These are phyloP conservation scores for Neomicropteryx cornuta DNA, from an alignment of 1,140 invertebrate genomes.

Conservation along the genomic window DNA sequence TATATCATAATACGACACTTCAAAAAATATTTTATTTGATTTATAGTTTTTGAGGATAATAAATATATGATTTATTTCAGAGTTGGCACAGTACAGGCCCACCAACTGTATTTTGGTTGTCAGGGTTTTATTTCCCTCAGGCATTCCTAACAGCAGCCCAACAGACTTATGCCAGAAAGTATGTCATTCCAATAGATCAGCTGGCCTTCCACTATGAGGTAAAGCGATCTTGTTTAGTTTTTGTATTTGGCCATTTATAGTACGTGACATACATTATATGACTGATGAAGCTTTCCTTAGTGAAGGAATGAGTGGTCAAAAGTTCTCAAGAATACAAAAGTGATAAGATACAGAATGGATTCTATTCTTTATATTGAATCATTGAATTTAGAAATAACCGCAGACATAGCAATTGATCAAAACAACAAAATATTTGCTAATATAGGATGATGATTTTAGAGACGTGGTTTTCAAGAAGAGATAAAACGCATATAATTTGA, in stretches of 20 bases:
- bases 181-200: constrained; percentile 83
- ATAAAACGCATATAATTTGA: too few relatives aligned
- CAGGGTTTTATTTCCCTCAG: constrained; percentile 93
- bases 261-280: too few relatives aligned
- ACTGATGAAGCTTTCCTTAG: too few relatives aligned
- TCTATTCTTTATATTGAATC: too few relatives aligned
- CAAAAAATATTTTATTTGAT: constrained; percentile 6
- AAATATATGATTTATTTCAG: constrained; percentile 28
- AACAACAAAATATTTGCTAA: too few relatives aligned
- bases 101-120: constrained; percentile 80
- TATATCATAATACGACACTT: not conserved
- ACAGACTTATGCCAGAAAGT: constrained; percentile 89
- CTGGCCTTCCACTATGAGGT: constrained; percentile 75
- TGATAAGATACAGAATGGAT: too few relatives aligned
- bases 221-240: constrained; percentile 11
- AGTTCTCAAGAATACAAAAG: too few relatives aligned
- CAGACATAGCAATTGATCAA: too few relatives aligned
- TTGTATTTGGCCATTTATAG: constrained; percentile 5
- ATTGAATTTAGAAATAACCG: too few relatives aligned
- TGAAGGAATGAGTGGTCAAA: too few relatives aligned
- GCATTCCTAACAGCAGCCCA: constrained; percentile 89
- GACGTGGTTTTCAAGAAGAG: too few relatives aligned
- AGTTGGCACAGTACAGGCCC: constrained; percentile 76
- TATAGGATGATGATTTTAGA: too few relatives aligned
- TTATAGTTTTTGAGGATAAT: not conserved